Conservation (phyloP, 2,797 vertebrate genomes). For the Rhabdomys pumilio region DNA sequence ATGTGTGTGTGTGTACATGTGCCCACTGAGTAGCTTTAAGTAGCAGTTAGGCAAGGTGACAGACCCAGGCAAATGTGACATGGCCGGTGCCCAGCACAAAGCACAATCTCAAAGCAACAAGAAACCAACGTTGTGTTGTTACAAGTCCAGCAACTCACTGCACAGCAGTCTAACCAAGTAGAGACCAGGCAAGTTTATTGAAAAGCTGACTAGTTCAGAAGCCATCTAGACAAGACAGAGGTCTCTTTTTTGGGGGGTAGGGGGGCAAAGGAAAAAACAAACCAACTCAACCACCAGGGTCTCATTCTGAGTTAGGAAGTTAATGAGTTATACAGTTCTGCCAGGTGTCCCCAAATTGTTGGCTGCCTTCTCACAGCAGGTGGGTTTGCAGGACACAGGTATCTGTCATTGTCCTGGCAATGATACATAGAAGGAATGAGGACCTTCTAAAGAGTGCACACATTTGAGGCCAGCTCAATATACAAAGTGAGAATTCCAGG, state of each 20-base stretch:
- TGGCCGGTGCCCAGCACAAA: too few relatives aligned
- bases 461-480: background rate
- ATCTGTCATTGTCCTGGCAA: background rate
- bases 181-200: background rate
- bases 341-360: background rate
- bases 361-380: background rate
- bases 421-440: background rate
- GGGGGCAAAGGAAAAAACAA: background rate
- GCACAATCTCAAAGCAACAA: background rate
- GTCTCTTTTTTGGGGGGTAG: background rate
- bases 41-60: background rate
- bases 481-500: background rate
- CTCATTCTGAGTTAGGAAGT: background rate
- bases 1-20: background rate
- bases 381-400: background rate
- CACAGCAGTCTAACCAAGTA: background rate
- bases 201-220: background rate
- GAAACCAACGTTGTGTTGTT: background rate
- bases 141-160: too few relatives aligned
- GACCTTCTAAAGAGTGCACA: background rate
- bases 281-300: background rate
- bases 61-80: background rate
- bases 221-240: background rate
- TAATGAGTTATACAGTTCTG: background rate
- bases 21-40: background rate